phyloP scores from a whole-genome alignment of 2,113 vertebrate species.

The Proteles cristata region DNA sequence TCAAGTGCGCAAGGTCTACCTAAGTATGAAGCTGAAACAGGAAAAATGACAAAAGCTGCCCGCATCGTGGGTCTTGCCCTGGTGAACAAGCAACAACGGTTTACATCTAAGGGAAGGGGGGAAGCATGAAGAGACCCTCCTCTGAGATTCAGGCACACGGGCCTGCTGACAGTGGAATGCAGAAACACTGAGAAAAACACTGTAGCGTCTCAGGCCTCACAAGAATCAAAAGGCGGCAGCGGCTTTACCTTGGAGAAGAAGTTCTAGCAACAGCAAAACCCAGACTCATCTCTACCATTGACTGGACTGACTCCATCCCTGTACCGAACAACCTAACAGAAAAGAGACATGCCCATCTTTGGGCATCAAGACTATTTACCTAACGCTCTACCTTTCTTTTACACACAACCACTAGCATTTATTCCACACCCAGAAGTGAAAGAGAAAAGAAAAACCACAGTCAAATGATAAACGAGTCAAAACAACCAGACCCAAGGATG shows the following conservation, averaged over 20 bases:
- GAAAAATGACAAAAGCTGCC: not conserved
- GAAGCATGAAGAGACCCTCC: not conserved
- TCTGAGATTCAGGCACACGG: not conserved
- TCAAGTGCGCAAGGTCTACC: not conserved
- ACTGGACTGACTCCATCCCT: not conserved
- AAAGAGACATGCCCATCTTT: not conserved
- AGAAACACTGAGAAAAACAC: not conserved
- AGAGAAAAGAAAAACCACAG: not conserved
- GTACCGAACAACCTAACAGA: not conserved
- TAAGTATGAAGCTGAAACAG: not conserved
- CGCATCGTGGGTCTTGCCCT: not conserved
- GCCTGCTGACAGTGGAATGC: not conserved
- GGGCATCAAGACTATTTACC: not conserved
- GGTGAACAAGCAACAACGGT: not conserved
- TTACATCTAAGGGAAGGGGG: not conserved
- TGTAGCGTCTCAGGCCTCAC: not conserved
- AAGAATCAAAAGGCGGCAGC: not conserved
- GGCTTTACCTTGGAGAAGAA: not conserved
- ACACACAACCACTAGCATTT: not conserved
- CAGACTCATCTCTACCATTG: not conserved
- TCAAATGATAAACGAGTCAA: not conserved
- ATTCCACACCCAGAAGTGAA: not conserved
- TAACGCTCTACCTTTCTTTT: not conserved
- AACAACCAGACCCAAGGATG: slow-evolving; percentile 9
- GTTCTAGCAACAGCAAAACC: not conserved